Base-by-base conservation (phyloP, 2,113 vertebrate species). In the Gorilla gorilla region DNA sequence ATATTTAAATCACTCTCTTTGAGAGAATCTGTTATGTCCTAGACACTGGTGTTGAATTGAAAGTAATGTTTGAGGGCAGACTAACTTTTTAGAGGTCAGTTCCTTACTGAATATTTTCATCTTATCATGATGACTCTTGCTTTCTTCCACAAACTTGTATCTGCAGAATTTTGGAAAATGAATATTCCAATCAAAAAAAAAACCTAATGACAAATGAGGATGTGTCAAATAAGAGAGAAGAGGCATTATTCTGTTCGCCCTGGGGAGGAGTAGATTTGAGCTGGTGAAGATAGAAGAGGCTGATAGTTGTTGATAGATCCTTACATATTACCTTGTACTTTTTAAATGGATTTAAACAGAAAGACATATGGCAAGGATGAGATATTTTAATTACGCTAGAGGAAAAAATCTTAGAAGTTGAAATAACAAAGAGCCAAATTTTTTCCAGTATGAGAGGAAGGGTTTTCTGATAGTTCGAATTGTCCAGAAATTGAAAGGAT, bases 1-100 rank as follows among this genome's bases (percentile, higher is more conserved):
- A 59, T 61, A 70, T 76, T 92, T 94, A 96, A 94, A 75, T 94
- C n/a, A 90, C 11, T 64, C 30, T 45, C 22, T 93, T 84, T 76
- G 38, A 79, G 87, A 91, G 38, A 82, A 87, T 6, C 7, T 82
- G 11, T 10, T 82, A 38, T 76, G 43, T 88, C 22, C 38, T 59
- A 82, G 38, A 82, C 45, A 40, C 2, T 0, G 12, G 45, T 90
- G 18, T 76, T 78, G 61, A 61, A 32, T 20, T 76, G 43, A 94
- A 82, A 94, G 52, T 45, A 23, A 61, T 83, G n/a, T 16, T 84
- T 50, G 40, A 25, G n/a, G 57, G 32, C 64, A 75, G 35, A 70
- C 48, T 72, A 81, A 57, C 45, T n/a, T 48, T 75, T 86, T n/a
- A 90, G 80, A 95, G 55, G 48, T 84, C 64, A 73, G 55, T 66